Base-by-base conservation (phyloP, 2,888 invertebrate genomes). In the Alloscopus bannaensis region DNA sequence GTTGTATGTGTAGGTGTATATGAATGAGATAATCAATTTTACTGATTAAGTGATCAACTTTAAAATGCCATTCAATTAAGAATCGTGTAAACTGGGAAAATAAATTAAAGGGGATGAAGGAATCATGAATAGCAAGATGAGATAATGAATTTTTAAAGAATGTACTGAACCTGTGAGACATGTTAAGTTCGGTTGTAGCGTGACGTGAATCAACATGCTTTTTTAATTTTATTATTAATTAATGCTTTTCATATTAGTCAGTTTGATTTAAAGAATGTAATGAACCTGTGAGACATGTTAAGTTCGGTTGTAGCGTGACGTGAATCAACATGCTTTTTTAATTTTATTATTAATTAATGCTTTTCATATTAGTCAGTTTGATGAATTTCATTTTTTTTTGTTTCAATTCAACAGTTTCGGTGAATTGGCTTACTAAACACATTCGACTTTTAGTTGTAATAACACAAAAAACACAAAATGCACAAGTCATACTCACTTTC, bases 141-240 rank as follows among this genome's bases (percentile, higher is more conserved):
- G n/a, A n/a, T n/a, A n/a, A n/a, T n/a, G n/a, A n/a, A n/a, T n/a
- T n/a, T n/a, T n/a, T n/a, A n/a, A n/a, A n/a, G n/a, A 13, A 13
- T 36, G 36, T 36, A 36, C 6, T 13, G 13, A 36, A 8, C 36
- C 6, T 8, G 13, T 36, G 36, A 36, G 36, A 13, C 6, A 13
- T 6, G 36, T 59, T 31, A 31, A 16, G 40, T 64, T 64, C 29
- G 18, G 47, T n/a, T n/a, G n/a, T 47, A 47, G 64, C 64, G 64
- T 64, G 64, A 64, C 47, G 62, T 64, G 64, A 45, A 18, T 45
- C 47, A 64, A 47, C 64, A 45, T 64, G 64, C 64, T 22, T 55
- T 59, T 8, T 64, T 64, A 45, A 45, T 47, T 59, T 6, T 40
- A 2, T 42, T 40, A 68, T 55, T 70, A 70, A 45, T 45, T 28